Evolutionary conservation across 2,888 invertebrate species (phyloP).

Genomic region (Athrips mouffetella): DNA sequence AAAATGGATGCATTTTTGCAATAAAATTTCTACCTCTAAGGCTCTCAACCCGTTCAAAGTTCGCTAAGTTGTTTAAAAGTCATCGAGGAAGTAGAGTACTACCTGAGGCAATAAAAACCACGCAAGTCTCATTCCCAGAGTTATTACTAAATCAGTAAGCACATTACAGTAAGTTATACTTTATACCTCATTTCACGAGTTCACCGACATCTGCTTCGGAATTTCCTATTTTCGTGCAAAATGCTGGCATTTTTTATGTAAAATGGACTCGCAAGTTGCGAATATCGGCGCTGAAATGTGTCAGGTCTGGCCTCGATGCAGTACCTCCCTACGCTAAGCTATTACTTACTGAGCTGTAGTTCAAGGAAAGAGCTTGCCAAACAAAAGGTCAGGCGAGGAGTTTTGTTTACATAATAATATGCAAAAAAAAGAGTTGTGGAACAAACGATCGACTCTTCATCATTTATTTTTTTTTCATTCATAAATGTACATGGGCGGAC

Average conservation of each 20-base stretch:
- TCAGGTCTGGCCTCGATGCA: constrained; percentile 9
- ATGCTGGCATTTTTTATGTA: neutral
- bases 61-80: too few species aligned
- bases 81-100: too few species aligned
- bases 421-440: too few species aligned
- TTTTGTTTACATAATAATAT: too few species aligned
- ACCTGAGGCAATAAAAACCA: too few species aligned
- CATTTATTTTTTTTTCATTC: too few species aligned
- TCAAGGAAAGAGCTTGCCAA: constrained; percentile 2
- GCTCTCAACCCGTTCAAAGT: too few species aligned
- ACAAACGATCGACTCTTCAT: too few species aligned
- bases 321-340: too few species aligned
- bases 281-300: constrained; percentile 11
- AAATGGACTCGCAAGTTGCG: constrained; percentile 4
- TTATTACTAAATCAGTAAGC: neutral
- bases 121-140: neutral
- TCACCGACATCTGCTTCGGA: neutral
- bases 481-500: too few species aligned
- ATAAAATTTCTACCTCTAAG: neutral
- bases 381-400: constrained; percentile 6
- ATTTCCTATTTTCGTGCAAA: neutral
- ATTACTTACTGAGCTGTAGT: too few species aligned
- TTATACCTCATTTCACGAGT: neutral
- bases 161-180: too few species aligned
- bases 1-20: constrained; percentile 4